Conservation (phyloP, 2,797 vertebrate species). For the Hapalemur alaotrensis region DNA sequence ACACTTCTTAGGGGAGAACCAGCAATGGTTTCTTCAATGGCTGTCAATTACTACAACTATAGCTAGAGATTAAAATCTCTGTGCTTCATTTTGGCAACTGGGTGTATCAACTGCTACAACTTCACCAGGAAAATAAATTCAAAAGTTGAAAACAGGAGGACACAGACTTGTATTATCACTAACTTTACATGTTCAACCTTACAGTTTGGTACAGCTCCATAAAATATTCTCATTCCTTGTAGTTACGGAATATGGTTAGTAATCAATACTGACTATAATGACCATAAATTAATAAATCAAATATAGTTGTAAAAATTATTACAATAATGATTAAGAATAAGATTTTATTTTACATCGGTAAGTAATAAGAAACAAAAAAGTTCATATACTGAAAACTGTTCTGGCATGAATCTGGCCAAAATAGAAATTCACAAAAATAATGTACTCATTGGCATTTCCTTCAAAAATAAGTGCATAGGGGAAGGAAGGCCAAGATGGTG, state of each 20-base stretch:
- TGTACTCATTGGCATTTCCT: not conserved
- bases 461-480: not conserved
- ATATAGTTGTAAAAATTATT: not conserved
- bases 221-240: not conserved
- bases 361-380: not conserved
- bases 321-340: slow-evolving; percentile 7
- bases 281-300: not conserved
- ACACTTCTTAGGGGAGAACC: not conserved
- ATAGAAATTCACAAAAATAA: not conserved
- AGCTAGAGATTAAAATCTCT: not conserved
- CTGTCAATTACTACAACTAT: not conserved
- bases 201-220: not conserved
- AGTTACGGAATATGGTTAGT: not conserved
- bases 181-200: slow-evolving; percentile 4
- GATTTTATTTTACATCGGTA: slow-evolving; percentile 5
- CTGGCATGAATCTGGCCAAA: not conserved
- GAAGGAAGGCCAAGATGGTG: not conserved
- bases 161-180: not conserved
- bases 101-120: not conserved
- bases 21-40: slow-evolving; percentile 35
- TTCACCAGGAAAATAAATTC: not conserved
- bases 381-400: not conserved
- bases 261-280: not conserved
- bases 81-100: slow-evolving; percentile 12
- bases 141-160: not conserved